phyloP scores from a whole-genome alignment of 2,888 invertebrate genomes.

The Phaedon cochleariae region DNA sequence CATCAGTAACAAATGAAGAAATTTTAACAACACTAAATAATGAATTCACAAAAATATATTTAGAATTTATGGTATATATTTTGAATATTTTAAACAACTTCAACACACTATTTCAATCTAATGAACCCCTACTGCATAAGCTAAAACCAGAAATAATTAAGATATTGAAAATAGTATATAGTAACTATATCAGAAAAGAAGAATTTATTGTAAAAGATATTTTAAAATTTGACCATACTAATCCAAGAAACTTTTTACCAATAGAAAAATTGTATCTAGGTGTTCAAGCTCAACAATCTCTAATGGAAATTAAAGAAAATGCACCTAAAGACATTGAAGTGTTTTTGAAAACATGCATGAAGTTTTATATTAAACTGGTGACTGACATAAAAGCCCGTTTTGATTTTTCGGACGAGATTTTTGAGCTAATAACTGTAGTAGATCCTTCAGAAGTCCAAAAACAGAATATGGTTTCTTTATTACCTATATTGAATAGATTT shows the following conservation, averaged over 20 bases:
- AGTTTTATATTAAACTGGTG: slow-evolving; percentile 7
- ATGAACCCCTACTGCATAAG: neutral
- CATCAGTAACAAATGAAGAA: slow-evolving; percentile 7
- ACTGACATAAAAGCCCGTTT: slow-evolving; percentile 14
- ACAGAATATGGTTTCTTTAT: neutral
- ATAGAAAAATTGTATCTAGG: slow-evolving; percentile 9
- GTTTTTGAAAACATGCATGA: slow-evolving; percentile 2
- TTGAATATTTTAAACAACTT: slow-evolving; percentile 8
- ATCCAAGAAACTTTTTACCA: slow-evolving; percentile 6
- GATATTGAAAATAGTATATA: neutral
- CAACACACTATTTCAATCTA: slow-evolving; percentile 5
- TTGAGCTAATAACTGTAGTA: slow-evolving; percentile 3
- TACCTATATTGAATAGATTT: neutral
- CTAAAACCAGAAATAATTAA: slow-evolving; percentile 2
- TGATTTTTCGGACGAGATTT: slow-evolving; percentile 13
- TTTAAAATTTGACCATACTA: slow-evolving; percentile 1
- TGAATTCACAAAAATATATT: slow-evolving; percentile 13
- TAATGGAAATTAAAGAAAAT: slow-evolving; percentile 2
- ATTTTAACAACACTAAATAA: slow-evolving; percentile 12
- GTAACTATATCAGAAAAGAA: neutral
- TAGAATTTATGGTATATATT: slow-evolving; percentile 15
- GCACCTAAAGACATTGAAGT: neutral
- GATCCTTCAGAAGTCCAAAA: slow-evolving; percentile 5
- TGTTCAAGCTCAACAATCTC: slow-evolving; percentile 2
- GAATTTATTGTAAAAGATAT: too few species aligned